Evolutionary conservation across 1,140 invertebrate genomes (phyloP), one percentile per base, ranked within the genome.

Genomic region (Dendroctonus ponderosae): DNA sequence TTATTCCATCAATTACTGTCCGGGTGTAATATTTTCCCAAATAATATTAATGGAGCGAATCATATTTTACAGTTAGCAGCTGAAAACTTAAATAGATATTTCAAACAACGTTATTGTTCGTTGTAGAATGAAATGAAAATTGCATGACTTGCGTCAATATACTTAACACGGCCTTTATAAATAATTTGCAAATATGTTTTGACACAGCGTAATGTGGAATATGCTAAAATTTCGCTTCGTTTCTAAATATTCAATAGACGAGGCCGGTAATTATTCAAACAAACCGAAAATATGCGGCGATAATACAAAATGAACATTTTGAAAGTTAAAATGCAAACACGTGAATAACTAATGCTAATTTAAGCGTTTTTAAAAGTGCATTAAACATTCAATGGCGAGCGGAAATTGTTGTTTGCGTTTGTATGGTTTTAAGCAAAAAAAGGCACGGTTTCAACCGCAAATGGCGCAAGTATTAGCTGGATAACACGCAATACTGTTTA

Each of bases 311-410:
- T 41, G 53, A 60, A 49, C 43, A 60, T 48, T 60, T 60, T 60
- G 7, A 48, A 60, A 48, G 58, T 60, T 48, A 38, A 49, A 49
- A 49, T 60, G 48, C 9, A 48, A 42, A 60, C 58, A 60, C 58
- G 58, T 60, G 58, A 60, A 60, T 60, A 60, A 60, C 48, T 49
- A 60, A 60, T 60, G 58, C 58, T 60, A 60, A 60, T 60, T 48
- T 37, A 38, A 60, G 58, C 44, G 43, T 56, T 60, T 60, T 49
- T 37, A 60, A 60, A 60, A 60, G 12, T 49, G 43, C 58, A 60
- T 60, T 48, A 60, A 60, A 60, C 42, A 60, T 60, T 60, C 58
- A 60, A 60, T 39, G 58, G 43, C 12, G 46, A 60, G 44, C 58
- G 58, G 58, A 60, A 48, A 60, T 58, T 58, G 56, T 42, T 58